A percentile compares a stretch with the other conserved stretches of the same genome.
Evolutionary conservation across 2,888 invertebrate species (phyloP).

Genomic region (Caenorhabditis becei): DNA sequence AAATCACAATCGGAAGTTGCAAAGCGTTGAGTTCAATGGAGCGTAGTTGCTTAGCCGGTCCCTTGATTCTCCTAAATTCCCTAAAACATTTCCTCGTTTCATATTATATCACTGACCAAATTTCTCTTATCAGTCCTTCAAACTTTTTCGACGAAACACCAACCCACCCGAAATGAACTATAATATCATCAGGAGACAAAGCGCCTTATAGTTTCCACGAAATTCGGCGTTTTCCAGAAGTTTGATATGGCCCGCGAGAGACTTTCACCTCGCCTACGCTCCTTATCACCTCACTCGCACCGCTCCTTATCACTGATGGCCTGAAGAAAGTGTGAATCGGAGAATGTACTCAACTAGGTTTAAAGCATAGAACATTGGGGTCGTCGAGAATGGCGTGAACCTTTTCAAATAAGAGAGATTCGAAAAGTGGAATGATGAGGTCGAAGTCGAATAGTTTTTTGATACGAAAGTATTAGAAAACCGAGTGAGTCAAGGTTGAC

Average conservation of each 20-base stretch:
- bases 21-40: no score
- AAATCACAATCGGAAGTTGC: no score
- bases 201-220: conserved; percentile 41
- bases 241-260: conserved; percentile 28
- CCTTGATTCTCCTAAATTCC: no score
- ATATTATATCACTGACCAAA: conserved; percentile 1
- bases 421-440: conserved; percentile 31
- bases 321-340: conserved; percentile 30
- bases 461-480: conserved; percentile 4
- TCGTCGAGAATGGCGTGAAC: conserved; percentile 29
- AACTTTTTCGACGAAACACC: conserved; percentile 39
- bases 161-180: conserved; percentile 25
- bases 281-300: conserved; percentile 52
- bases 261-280: conserved; percentile 48
- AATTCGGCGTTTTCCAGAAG: conserved; percentile 48
- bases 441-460: conserved; percentile 14
- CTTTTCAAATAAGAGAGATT: conserved; percentile 32
- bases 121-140: conserved; percentile 5
- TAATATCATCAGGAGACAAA: conserved; percentile 10
- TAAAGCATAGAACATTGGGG: conserved; percentile 47
- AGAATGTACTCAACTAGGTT: conserved; percentile 11
- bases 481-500: neutral
- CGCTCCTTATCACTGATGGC: conserved; percentile 24
- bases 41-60: no score
- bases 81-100: neutral